These are phyloP conservation scores for Mesocricetus auratus DNA, from an alignment of 2,113 vertebrate genomes.

Conservation along the genomic window DNA sequence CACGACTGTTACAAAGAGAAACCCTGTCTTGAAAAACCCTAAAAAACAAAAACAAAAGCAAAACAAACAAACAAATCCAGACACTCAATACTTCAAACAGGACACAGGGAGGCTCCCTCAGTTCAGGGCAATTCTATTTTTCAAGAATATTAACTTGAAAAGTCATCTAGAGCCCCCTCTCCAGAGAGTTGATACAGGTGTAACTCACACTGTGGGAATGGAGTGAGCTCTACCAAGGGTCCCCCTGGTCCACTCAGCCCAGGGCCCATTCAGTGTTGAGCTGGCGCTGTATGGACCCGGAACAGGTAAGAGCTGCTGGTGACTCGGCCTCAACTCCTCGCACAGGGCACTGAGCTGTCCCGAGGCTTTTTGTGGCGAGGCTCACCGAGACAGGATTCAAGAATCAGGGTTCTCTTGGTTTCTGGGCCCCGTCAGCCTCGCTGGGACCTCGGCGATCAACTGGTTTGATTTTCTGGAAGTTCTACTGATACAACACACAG, in stretches of 20 bases:
- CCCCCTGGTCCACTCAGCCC: not conserved
- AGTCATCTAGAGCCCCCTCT: not conserved
- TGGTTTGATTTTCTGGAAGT: not conserved
- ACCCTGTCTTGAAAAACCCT: no score
- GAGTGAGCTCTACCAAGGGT: not conserved
- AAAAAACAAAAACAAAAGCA: no score
- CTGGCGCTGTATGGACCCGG: no score
- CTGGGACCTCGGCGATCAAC: not conserved
- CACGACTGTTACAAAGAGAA: no score
- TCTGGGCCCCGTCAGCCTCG: not conserved
- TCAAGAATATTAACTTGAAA: not conserved
- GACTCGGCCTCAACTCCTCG: rapidly evolving
- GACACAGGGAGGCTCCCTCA: not conserved
- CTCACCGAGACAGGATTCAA: not conserved
- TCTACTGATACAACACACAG: not conserved
- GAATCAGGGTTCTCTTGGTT: rapidly evolving
- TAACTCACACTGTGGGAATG: rapidly evolving
- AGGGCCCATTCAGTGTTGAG: not conserved
- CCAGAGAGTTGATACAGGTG: rapidly evolving
- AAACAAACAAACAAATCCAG: no score
- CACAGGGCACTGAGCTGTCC: not conserved
- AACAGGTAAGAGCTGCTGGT: no score
- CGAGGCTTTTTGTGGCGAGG: rapidly evolving
- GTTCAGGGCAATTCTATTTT: not conserved
- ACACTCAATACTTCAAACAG: not conserved